Percentiles rank a stretch among this genome's conserved stretches.
Evolutionary conservation across 2,888 invertebrate species (phyloP).

Genomic region (Cryptocephalus primarius): DNA sequence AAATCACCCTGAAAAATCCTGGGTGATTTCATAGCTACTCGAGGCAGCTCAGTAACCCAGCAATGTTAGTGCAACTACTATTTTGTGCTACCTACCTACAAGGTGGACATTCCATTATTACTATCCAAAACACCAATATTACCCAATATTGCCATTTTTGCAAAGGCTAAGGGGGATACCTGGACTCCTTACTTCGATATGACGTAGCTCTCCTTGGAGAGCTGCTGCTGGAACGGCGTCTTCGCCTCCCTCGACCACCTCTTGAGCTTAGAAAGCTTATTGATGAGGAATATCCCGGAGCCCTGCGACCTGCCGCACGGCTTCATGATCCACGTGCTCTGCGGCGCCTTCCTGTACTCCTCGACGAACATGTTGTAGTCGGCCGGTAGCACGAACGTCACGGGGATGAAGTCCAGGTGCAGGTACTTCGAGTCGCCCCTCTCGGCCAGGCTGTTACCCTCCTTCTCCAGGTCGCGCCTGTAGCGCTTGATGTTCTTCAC

Average conservation of each 20-base stretch:
- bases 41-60: too few relatives aligned
- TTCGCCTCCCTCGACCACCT: conserved; percentile 82
- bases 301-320: conserved; percentile 92
- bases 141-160: too few relatives aligned
- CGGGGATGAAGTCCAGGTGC: conserved; percentile 83
- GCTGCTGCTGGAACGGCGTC: conserved; percentile 72
- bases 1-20: too few relatives aligned
- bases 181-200: conserved; percentile 62
- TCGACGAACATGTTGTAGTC: conserved; percentile 97
- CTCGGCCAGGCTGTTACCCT: conserved; percentile 77
- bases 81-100: too few relatives aligned
- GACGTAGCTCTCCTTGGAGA: conserved; percentile 84
- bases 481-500: conserved; percentile 95
- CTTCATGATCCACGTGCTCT: conserved; percentile 96
- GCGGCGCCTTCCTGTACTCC: conserved; percentile 87
- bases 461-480: conserved; percentile 83
- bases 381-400: conserved; percentile 87
- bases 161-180: too few relatives aligned
- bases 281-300: conserved; percentile 91
- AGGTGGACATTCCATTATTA: too few relatives aligned
- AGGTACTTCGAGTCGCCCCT: conserved; percentile 69
- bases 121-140: too few relatives aligned
- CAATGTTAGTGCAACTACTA: too few relatives aligned
- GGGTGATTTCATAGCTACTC: too few relatives aligned
- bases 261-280: conserved; percentile 87